Base-by-base conservation (phyloP, 2,797 vertebrate genomes). In the Dendrocincla fuliginosa region DNA sequence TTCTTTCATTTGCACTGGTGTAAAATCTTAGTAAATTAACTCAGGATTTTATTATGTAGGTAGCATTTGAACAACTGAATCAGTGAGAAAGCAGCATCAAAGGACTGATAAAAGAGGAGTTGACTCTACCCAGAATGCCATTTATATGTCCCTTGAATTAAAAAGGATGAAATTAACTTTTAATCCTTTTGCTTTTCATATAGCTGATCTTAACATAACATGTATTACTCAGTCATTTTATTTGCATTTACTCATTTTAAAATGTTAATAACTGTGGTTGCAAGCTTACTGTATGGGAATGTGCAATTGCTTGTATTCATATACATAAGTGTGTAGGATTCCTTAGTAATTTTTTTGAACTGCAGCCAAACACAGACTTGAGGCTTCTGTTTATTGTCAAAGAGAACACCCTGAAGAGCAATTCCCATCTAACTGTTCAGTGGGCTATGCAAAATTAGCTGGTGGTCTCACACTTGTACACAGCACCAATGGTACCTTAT, bases 1-100 rank as follows among this genome's bases (percentile, higher is more conserved):
- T 97, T 97, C 97, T 98, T 98, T 97, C 97, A 98, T 98, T 98
- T 98, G 97, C 98, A 97, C 97, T 98, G 97, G 97, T 98, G 98
- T 97, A 98, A 98, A 98, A 98, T 98, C 98, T 98, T 98, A 97
- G 97, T 98, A 98, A 98, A 98, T 98, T 98, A 98, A 98, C 97
- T 98, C 97, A 79, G 95, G 97, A 97, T 98, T 98, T 98, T 98
- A 98, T 98, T 98, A 97, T 97, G 98, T 97, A 98, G 98, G 97
- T 98, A 98, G 97, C 98, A 98, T 98, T 97, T 97, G 98, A 98
- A 98, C 97, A 97, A 97, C 97, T 97, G 97, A 97, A 97, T 97
- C 97, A 97, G 97, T 97, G 98, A 97, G 97, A 96, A 98, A 97
- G 96, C 96, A 96, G 97, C 97, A 97, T 97, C 97, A 98, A 98